Evolutionary conservation across 2,113 vertebrate species (phyloP).

Genomic region (Indicator indicator): DNA sequence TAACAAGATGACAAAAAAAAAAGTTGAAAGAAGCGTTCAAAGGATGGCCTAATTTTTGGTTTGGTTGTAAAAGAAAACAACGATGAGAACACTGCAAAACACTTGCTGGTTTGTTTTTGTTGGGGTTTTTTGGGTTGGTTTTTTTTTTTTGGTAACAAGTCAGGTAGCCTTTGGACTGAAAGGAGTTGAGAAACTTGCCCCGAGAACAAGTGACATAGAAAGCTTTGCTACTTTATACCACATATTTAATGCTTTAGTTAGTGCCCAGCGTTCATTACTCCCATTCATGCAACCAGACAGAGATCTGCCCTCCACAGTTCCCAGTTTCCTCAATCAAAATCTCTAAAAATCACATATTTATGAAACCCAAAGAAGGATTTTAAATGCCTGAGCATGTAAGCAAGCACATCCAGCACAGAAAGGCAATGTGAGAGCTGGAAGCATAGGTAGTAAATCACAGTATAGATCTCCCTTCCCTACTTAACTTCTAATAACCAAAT

Average conservation of each 20-base stretch:
- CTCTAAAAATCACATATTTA: neutral
- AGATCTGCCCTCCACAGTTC: neutral
- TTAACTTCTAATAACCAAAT: neutral
- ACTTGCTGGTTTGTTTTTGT: neutral
- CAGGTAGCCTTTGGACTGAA: slow-evolving; percentile 10
- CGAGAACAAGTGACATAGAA: neutral
- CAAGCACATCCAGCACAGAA: accelerated
- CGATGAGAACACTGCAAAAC: neutral
- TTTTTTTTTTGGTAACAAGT: neutral
- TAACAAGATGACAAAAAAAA: neutral
- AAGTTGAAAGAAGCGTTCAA: neutral
- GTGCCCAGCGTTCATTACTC: accelerated
- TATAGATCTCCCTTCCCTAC: neutral
- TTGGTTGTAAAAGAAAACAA: neutral
- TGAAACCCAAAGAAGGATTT: neutral
- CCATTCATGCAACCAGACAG: neutral
- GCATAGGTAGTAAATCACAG: neutral
- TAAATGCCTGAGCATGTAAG: neutral
- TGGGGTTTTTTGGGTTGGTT: neutral
- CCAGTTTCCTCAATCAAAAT: neutral
- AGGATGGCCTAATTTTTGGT: neutral
- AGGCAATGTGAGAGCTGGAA: neutral
- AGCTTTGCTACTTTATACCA: neutral
- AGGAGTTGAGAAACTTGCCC: neutral
- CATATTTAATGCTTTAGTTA: neutral